Percentiles rank a stretch among this genome's conserved stretches.
Evolutionary conservation across 2,797 vertebrate genomes (phyloP).

Genomic region (Garrulus glandarius): DNA sequence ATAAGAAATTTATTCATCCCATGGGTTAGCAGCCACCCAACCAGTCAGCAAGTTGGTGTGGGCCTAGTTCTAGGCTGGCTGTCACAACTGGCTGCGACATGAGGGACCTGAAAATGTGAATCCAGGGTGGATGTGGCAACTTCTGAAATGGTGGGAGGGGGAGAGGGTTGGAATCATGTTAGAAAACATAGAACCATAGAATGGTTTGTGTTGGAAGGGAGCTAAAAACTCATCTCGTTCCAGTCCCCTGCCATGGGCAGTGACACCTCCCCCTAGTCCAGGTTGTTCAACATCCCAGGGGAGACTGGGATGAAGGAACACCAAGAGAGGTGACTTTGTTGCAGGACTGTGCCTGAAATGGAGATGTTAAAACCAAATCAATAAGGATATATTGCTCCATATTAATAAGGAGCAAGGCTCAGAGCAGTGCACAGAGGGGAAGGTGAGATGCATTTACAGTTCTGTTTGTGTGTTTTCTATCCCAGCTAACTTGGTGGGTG

Average conservation of each 20-base stretch:
- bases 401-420: not conserved
- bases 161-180: not conserved
- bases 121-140: not conserved
- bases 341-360: not conserved
- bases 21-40: not conserved
- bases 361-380: not conserved
- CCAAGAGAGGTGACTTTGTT: not conserved
- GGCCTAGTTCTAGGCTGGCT: not conserved
- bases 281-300: not conserved
- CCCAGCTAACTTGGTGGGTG: not conserved
- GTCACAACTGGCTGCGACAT: not conserved
- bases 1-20: not conserved
- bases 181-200: not conserved
- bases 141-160: not conserved
- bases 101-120: not conserved
- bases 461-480: not conserved
- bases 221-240: not conserved
- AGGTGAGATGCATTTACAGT: conserved; percentile 12
- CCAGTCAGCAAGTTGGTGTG: not conserved
- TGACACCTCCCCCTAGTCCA: not conserved
- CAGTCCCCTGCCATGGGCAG: not conserved
- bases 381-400: not conserved
- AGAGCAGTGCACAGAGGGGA: not conserved
- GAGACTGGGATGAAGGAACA: not conserved
- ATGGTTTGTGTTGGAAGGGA: not conserved